Evolutionary conservation across 2,797 vertebrate species (phyloP).

Genomic region (Urocyon cinereoargenteus): DNA sequence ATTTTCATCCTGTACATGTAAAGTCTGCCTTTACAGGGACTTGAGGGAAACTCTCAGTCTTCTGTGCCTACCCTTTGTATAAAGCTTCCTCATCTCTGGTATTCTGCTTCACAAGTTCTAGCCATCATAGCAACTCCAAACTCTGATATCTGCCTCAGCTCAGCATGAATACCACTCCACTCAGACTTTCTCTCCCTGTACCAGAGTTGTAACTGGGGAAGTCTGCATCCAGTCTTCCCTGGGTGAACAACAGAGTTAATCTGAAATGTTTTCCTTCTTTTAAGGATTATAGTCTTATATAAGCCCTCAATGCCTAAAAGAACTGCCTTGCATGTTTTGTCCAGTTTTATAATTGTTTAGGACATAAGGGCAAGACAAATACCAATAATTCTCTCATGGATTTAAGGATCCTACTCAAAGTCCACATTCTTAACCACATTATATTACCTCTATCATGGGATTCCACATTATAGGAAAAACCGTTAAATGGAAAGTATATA

Average conservation of each 20-base stretch:
- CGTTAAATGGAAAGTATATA: neutral
- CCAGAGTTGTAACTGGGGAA: neutral
- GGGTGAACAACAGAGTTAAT: neutral
- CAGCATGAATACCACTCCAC: neutral
- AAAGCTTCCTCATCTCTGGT: neutral
- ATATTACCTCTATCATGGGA: neutral
- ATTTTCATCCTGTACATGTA: neutral
- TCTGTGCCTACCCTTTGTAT: neutral
- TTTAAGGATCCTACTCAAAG: neutral
- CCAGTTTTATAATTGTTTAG: neutral
- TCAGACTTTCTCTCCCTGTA: neutral
- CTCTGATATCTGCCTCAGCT: neutral
- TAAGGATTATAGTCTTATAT: neutral
- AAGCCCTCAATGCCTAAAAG: neutral
- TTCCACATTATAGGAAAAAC: neutral
- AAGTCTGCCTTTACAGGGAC: neutral
- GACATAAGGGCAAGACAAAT: neutral
- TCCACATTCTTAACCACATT: neutral
- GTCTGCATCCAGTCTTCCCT: neutral
- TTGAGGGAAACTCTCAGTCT: neutral
- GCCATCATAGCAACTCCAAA: neutral
- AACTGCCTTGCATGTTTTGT: neutral
- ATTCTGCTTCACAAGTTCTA: neutral
- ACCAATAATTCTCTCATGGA: neutral
- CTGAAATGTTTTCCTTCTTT: neutral